Conservation (phyloP, 2,888 invertebrate species). For the Clitarchus hookeri region DNA sequence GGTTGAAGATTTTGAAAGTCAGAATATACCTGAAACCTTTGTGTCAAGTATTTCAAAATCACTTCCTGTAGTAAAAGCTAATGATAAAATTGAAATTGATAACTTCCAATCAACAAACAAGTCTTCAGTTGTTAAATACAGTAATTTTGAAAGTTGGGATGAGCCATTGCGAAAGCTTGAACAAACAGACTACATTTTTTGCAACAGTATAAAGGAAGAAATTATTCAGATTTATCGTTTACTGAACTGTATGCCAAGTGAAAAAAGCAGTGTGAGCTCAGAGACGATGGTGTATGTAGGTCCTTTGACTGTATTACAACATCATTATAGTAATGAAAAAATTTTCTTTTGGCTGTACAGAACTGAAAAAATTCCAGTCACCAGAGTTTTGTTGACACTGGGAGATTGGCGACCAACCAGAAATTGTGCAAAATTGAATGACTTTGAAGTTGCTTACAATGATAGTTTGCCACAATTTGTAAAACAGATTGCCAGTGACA, state of each 20-base stretch:
- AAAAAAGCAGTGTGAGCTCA: not conserved
- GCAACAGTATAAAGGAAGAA: not conserved
- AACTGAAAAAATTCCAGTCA: constrained; percentile 5
- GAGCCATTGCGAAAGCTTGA: not conserved
- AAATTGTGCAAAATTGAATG: not conserved
- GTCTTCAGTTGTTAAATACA: not conserved
- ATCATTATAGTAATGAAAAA: not conserved
- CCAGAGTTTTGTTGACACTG: not conserved
- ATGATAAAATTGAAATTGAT: not conserved
- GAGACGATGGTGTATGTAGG: not conserved
- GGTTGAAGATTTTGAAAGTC: not conserved
- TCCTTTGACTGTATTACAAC: not conserved
- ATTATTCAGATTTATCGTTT: not conserved
- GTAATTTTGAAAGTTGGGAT: not conserved
- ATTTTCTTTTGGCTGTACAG: not conserved
- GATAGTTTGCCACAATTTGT: not conserved
- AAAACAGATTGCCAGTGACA: not conserved
- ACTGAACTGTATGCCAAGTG: not conserved
- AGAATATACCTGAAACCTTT: constrained; percentile 1
- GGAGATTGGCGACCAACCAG: not conserved
- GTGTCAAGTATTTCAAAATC: not conserved
- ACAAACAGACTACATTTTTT: not conserved
- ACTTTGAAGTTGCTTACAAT: not conserved
- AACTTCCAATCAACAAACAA: not conserved
- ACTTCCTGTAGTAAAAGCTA: not conserved